Percentiles rank a stretch among this genome's conserved stretches.
Evolutionary conservation across 2,888 invertebrate genomes (phyloP).

Genomic region (Xylota segnis): DNA sequence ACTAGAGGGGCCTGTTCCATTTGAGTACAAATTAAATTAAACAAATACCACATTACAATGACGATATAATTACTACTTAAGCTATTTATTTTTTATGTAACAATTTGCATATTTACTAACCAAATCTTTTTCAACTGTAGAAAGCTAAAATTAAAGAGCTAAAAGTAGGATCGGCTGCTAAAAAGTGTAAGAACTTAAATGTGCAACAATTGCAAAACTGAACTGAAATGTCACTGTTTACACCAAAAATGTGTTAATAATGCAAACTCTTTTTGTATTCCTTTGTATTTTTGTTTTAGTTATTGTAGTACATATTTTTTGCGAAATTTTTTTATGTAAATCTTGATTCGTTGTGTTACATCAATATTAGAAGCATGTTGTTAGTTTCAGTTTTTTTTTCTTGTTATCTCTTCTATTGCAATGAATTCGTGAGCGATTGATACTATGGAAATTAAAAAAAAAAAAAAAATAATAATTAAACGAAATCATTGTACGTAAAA

Average conservation of each 20-base stretch:
- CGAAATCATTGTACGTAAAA: slow-evolving; percentile 43
- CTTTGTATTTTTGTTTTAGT: slow-evolving; percentile 66
- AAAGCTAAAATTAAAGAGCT: slow-evolving; percentile 74
- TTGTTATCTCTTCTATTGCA: slow-evolving; percentile 29
- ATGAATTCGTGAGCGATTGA: slow-evolving; percentile 31
- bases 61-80: slow-evolving; percentile 18
- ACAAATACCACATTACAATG: too few species aligned
- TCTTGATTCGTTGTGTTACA: slow-evolving; percentile 51
- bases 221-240: slow-evolving; percentile 66
- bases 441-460: neutral
- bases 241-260: slow-evolving; percentile 63
- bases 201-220: slow-evolving; percentile 75
- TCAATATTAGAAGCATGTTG: slow-evolving; percentile 68
- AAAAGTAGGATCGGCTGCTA: slow-evolving; percentile 78
- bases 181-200: slow-evolving; percentile 83
- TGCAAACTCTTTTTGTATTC: slow-evolving; percentile 40
- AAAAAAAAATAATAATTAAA: neutral
- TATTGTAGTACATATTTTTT: slow-evolving; percentile 38
- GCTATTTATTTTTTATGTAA: slow-evolving; percentile 51
- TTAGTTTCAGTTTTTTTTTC: slow-evolving; percentile 41
- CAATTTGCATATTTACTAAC: slow-evolving; percentile 67
- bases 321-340: slow-evolving; percentile 61
- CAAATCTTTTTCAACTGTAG: slow-evolving; percentile 74
- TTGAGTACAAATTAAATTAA: too few species aligned
- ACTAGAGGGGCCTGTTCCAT: too few species aligned